Evolutionary conservation across 2,113 vertebrate genomes (phyloP).

Genomic region (Microtus oregoni): DNA sequence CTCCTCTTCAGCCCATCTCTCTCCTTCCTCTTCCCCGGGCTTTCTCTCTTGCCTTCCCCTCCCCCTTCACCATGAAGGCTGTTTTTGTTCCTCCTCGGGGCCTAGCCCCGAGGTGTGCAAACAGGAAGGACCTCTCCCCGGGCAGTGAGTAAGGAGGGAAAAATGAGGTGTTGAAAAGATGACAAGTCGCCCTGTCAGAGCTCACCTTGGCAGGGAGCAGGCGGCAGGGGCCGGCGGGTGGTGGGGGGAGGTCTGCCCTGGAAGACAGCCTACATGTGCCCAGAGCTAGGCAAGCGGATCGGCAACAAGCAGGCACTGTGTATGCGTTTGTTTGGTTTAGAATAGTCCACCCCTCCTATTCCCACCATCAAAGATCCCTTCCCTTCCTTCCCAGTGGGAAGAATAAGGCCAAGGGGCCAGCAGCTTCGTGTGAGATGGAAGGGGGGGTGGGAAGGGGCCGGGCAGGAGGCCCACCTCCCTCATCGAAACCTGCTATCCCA

Average conservation of each 20-base stretch:
- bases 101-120: conserved; percentile 83
- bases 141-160: conserved; percentile 76
- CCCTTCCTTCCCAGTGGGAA: conserved; percentile 75
- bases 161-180: conserved; percentile 88
- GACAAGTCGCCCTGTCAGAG: conserved; percentile 81
- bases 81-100: conserved; percentile 81
- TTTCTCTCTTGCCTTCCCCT: conserved; percentile 51
- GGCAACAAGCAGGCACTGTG: conserved; percentile 66
- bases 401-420: conserved; percentile 65
- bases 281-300: conserved; percentile 10
- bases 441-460: conserved; percentile 59
- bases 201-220: conserved; percentile 82
- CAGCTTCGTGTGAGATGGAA: conserved; percentile 18
- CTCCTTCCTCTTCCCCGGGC: conserved; percentile 12
- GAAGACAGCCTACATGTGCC: conserved; percentile 51
- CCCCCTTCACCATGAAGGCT: conserved; percentile 56
- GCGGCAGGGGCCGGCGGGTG: conserved; percentile 55
- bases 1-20: not conserved
- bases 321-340: conserved; percentile 78
- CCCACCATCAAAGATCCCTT: conserved; percentile 82
- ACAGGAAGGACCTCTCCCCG: conserved; percentile 84
- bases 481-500: not conserved
- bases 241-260: conserved; percentile 8
- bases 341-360: conserved; percentile 62
- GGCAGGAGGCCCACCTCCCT: conserved; percentile 28